These are phyloP conservation scores for Rhinophrynus dorsalis DNA, from an alignment of 2,797 vertebrate species.

Conservation along the genomic window DNA sequence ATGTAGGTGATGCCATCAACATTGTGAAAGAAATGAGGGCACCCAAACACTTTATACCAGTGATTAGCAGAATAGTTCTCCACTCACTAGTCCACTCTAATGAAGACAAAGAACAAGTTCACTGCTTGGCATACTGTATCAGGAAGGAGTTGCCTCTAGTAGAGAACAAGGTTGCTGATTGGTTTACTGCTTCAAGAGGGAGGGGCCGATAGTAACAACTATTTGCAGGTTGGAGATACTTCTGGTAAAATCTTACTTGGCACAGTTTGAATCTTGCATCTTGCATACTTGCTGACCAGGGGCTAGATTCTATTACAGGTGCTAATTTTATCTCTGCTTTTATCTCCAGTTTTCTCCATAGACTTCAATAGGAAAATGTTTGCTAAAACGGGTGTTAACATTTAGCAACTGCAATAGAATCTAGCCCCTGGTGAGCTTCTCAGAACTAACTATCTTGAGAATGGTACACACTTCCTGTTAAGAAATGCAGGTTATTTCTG, in stretches of 20 bases:
- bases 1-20: constrained; percentile 83
- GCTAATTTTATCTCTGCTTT: too few relatives aligned
- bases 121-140: constrained; percentile 87
- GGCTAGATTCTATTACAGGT: too few relatives aligned
- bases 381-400: too few relatives aligned
- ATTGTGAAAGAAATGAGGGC: constrained; percentile 90
- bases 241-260: constrained; percentile 96
- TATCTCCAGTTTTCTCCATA: too few relatives aligned
- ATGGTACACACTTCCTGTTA: constrained; percentile 97
- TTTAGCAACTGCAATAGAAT: too few relatives aligned
- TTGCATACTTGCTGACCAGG: constrained; percentile 90
- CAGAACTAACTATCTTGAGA: constrained; percentile 95
- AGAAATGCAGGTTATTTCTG: too few relatives aligned
- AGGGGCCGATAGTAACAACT: constrained; percentile 96
- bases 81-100: constrained; percentile 89
- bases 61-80: constrained; percentile 92
- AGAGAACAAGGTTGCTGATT: too few relatives aligned
- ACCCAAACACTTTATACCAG: constrained; percentile 94
- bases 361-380: too few relatives aligned
- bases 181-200: too few relatives aligned
- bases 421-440: constrained; percentile 93
- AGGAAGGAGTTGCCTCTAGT: constrained; percentile 87
- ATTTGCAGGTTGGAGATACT: constrained; percentile 97
- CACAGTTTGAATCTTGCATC: constrained; percentile 95
- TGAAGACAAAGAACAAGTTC: constrained; percentile 91